Base-by-base conservation (phyloP, 2,797 vertebrate genomes). In the Cetoscarus ocellatus region DNA sequence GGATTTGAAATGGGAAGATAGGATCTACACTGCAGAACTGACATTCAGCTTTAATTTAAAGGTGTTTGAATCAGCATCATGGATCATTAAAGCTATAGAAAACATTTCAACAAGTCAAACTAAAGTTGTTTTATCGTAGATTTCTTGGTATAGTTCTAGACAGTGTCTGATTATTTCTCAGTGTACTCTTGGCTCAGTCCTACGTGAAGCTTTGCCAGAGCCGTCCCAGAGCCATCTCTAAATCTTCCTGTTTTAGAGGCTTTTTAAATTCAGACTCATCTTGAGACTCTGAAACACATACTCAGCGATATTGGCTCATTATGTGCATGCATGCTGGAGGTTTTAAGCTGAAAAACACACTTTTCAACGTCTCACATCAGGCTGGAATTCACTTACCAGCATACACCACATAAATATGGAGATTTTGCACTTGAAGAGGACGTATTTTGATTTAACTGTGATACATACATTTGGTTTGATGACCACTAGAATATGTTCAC, bases 61-160 rank as follows among this genome's bases (percentile, higher is more conserved):
- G 50, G 18, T 70, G 59, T 80, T 82, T 61, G 66, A 40, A 36
- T 50, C 39, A 7, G 8, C 56, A 67, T 49, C 17, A 52, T 19
- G 55, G 39, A 38, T 8, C 49, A 42, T 58, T 76, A 61, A 72
- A 19, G 38, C n/a, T 12, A 65, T 49, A 52, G 17, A 52, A 47
- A 74, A 55, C 56, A 70, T 61, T 60, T 66, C 40, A n/a, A 54
- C 43, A 73, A 59, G 43, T 64, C 58, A 18, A 48, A 13, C 36
- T 19, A 57, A 66, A 72, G 49, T 61, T 43, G 51, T 81, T 69
- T 54, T 50, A 50, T 80, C 27, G 43, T 70, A 27, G 68, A 54
- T 42, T 62, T 67, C 45, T 55, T 55, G 65, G 56, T 70, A 75
- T 40, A 56, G 39, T 47, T 71, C 39, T 19, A 34, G 49, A 64